A percentile compares a stretch with the other conserved stretches of the same genome.
phyloP scores from a whole-genome alignment of 2,113 vertebrate species.

The Solea senegalensis region DNA sequence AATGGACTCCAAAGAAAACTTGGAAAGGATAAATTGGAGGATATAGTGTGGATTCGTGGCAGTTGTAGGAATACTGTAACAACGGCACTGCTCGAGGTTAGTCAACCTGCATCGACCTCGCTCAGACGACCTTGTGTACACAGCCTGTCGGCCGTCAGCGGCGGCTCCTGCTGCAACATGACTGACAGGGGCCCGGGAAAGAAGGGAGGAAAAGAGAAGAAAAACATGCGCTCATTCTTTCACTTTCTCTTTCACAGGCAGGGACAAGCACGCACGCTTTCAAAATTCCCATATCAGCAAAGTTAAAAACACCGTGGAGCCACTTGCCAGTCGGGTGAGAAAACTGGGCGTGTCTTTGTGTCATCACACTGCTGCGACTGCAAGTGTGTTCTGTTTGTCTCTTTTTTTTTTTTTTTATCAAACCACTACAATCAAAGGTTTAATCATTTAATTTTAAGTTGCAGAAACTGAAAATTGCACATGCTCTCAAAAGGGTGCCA shows the following conservation, averaged over 20 bases:
- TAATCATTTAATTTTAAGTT: too few relatives aligned
- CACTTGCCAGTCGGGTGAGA: too few relatives aligned
- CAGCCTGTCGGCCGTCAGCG: constrained; percentile 28
- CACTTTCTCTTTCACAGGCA: constrained; percentile 28
- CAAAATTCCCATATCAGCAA: constrained; percentile 6
- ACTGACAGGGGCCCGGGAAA: constrained; percentile 34
- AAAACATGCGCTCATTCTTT: neutral
- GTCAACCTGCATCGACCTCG: constrained; percentile 9
- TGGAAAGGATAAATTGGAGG: neutral
- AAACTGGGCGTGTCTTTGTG: too few relatives aligned
- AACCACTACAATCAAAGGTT: too few relatives aligned
- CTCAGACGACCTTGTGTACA: constrained; percentile 40
- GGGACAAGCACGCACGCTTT: constrained; percentile 17
- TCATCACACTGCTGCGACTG: too few relatives aligned
- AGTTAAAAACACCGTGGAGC: constrained; percentile 3
- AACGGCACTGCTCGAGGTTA: constrained; percentile 25
- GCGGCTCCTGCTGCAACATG: constrained; percentile 22
- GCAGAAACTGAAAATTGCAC: too few relatives aligned
- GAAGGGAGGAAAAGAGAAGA: neutral
- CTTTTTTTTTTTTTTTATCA: too few relatives aligned
- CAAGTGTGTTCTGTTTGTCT: too few relatives aligned
- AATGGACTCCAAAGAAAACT: constrained; percentile 11
- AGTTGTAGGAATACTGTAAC: constrained; percentile 6
- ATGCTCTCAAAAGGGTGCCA: too few relatives aligned
- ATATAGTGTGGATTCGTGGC: too few relatives aligned